Percentiles rank a stretch among this genome's conserved stretches.
These are phyloP conservation scores for Sphaerodactylus townsendi DNA, from an alignment of 2,113 vertebrate genomes.

Conservation along the genomic window DNA sequence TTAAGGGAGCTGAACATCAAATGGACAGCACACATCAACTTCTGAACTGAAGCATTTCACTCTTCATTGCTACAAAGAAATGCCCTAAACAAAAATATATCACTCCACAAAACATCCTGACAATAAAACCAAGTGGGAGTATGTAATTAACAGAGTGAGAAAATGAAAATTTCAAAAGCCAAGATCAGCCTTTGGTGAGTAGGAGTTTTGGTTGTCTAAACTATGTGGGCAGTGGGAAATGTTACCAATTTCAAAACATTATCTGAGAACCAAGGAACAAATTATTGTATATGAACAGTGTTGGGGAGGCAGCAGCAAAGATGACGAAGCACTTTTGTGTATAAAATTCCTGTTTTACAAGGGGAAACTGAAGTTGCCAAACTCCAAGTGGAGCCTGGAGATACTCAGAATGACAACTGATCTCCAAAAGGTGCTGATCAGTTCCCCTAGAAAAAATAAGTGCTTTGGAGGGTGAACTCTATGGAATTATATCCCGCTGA, in stretches of 20 bases:
- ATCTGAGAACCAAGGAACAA: slow-evolving; percentile 15
- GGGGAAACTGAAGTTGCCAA: background rate
- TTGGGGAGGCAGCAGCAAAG: slow-evolving; percentile 5
- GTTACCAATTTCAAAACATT: slow-evolving; percentile 2
- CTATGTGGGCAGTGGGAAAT: slow-evolving; percentile 12
- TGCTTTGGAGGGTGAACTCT: too few species aligned
- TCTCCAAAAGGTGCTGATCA: too few species aligned
- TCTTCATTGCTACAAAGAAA: too few species aligned
- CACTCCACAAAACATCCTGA: slow-evolving; percentile 1
- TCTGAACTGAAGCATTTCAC: too few species aligned
- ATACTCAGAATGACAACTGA: too few species aligned
- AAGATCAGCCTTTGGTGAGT: background rate
- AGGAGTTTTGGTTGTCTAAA: slow-evolving; percentile 15
- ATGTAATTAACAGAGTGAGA: slow-evolving; percentile 33
- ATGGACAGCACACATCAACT: too few species aligned
- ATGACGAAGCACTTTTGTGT: background rate
- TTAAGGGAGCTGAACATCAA: too few species aligned
- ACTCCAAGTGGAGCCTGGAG: too few species aligned
- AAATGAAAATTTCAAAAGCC: slow-evolving; percentile 18
- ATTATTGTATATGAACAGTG: slow-evolving; percentile 16
- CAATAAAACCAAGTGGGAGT: slow-evolving; percentile 42
- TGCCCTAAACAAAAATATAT: too few species aligned
- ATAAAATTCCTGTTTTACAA: background rate
- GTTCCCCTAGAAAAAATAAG: too few species aligned
- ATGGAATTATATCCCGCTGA: too few species aligned